Base-by-base conservation (phyloP, 2,888 invertebrate genomes). In the Falcaria lacertinaria region DNA sequence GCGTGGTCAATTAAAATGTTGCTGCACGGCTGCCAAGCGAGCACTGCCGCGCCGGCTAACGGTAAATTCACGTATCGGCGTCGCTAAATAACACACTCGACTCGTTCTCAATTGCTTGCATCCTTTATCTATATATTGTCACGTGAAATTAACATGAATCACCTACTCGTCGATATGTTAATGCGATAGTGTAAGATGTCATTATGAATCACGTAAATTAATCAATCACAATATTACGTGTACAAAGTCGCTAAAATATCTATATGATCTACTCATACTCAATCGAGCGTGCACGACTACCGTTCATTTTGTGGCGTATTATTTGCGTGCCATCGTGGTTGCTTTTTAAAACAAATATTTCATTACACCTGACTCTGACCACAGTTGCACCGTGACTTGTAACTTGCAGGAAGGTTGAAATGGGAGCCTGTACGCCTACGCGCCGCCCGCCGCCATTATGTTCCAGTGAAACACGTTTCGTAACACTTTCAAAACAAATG, bases 1-100 rank as follows among this genome's bases (percentile, higher is more conserved):
- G 89, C 89, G 89, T 89, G 89, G 85, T 77, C 85, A 88, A 89
- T 89, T 89, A 89, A 88, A 88, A 87, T 77, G 80, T 78, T 76
- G 78, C 74, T 68, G 74, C 74, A 67, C 74, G 74, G 74, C 73
- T 71, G 81, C 73, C 67, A 75, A 73, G 65, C 64, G 76, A 73
- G 65, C 64, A 69, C 61, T 61, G 58, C 60, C 57, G 50, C 48
- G 35, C 52, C 48, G n/a, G 39, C 57, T 69, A 77, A 75, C 77
- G 75, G 77, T 77, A 73, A 50, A 64, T 69, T 60, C 57, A 64
- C 63, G 60, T 56, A 60, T 66, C 28, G 60, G 54, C 60, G 55
- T 59, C 56, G 62, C 52, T 45, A 76, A 77, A 76, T 78, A 74
- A 74, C 63, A 74, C 65, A 68, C 57, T 63, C 53, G 59, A 75